Base-by-base conservation (phyloP, 2,888 invertebrate genomes). In the Carabus problematicus region DNA sequence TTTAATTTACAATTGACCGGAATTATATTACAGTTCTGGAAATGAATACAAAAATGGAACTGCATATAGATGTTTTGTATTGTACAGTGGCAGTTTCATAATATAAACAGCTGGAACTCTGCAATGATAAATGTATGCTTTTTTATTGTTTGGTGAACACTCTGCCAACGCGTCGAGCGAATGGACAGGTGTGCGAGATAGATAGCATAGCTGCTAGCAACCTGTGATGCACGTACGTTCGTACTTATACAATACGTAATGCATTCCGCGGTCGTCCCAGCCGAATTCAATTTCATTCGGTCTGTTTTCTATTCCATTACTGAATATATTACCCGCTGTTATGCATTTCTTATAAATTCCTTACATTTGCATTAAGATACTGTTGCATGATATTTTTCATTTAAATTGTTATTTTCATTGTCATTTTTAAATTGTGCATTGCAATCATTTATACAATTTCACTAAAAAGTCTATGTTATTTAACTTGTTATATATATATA, bases 261-360 rank as follows among this genome's bases (percentile, higher is more conserved):
- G 64, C 64, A 64, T 64, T 55, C 64, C 64, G 45, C 56, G 64
- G 55, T 64, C 64, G 55, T 64, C 56, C 55, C 55, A 19, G 12
- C 16, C 52, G 64, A 64, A 64, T 64, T 64, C 64, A 64, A 64
- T 64, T 64, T 64, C 64, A 47, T 64, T 64, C 64, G 49, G 55
- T 64, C 64, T 64, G 64, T 64, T 64, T 64, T 64, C 64, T 56
- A 64, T 64, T 55, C 64, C 45, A 56, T 64, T 64, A 64, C 64
- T 64, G 64, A 64, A 64, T 64, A 64, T 55, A 64, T 64, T 64
- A 64, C 64, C 64, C 64, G 64, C 45, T 64, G 64, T 43, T 64
- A 45, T 63, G 63, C 63, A 52, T 63, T 63, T 63, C 63, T 63
- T 63, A 52, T 63, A 49, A 39, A 63, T 54, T 63, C 29, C 63